A percentile compares a stretch with the other conserved stretches of the same genome.
Evolutionary conservation across 37 sponge, comb jelly and placozoan genomes (phyloP).

Genomic region (Crambe crambe): DNA sequence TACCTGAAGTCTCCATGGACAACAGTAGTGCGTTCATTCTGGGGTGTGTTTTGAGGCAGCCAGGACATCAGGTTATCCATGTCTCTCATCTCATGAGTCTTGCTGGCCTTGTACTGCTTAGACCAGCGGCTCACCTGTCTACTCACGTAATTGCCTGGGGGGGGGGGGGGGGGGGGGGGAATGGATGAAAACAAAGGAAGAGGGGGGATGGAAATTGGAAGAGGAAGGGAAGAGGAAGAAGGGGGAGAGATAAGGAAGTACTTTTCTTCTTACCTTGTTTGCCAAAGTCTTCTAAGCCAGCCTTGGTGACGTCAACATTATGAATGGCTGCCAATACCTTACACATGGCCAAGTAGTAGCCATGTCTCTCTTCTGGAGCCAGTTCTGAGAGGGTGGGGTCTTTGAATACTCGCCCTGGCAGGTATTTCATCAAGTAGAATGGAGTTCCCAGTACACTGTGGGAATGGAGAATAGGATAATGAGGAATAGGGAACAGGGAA

Average conservation of each 20-base stretch:
- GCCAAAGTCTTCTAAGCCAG: slow-evolving; percentile 66
- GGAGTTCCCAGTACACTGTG: slow-evolving; percentile 77
- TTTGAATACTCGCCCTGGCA: slow-evolving; percentile 65
- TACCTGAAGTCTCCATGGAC: slow-evolving; percentile 89
- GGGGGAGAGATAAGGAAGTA: background rate
- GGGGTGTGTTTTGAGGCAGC: slow-evolving; percentile 46
- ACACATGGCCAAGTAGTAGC: slow-evolving; percentile 28
- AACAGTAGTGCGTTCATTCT: slow-evolving; percentile 34
- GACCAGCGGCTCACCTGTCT: slow-evolving; percentile 60
- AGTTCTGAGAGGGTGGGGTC: slow-evolving; percentile 60
- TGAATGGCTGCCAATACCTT: slow-evolving; percentile 60
- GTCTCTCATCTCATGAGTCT: slow-evolving; percentile 21
- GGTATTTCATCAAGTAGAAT: slow-evolving; percentile 82
- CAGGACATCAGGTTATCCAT: slow-evolving; percentile 21
- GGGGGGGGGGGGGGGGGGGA: background rate
- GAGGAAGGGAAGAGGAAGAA: background rate
- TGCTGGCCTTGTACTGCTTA: slow-evolving; percentile 50
- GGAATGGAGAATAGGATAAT: background rate
- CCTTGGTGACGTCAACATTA: slow-evolving; percentile 42
- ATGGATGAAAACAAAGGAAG: background rate
- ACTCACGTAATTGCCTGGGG: slow-evolving; percentile 30
- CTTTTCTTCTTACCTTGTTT: slow-evolving; percentile 40
- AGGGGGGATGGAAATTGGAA: background rate
- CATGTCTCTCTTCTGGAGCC: slow-evolving; percentile 42
- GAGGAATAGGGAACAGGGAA: background rate